Percentiles rank a stretch among this genome's conserved stretches.
Evolutionary conservation across 2,888 invertebrate genomes (phyloP).

Genomic region (Tetropium fuscum): DNA sequence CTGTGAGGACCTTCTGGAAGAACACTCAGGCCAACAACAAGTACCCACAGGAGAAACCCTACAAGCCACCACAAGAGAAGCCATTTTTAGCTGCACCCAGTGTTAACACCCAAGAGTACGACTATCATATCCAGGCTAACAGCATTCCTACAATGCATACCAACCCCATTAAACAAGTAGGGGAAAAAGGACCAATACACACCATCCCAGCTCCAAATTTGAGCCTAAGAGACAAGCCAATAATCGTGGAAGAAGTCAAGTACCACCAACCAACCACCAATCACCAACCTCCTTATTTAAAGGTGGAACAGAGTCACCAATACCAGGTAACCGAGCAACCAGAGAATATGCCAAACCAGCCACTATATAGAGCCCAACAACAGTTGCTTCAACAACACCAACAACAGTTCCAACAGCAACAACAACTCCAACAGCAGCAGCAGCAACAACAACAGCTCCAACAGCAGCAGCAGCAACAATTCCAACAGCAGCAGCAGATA

Average conservation of each 20-base stretch:
- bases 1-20: slow-evolving; percentile 53
- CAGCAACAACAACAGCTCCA: slow-evolving; percentile 20
- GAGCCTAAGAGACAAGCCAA: slow-evolving; percentile 75
- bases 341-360: slow-evolving; percentile 57
- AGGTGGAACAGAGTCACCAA: slow-evolving; percentile 29
- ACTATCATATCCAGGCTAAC: slow-evolving; percentile 61
- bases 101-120: slow-evolving; percentile 54
- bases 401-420: slow-evolving; percentile 47
- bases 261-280: too few species aligned
- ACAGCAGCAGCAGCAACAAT: slow-evolving; percentile 28
- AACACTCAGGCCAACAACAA: slow-evolving; percentile 34
- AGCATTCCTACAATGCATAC: slow-evolving; percentile 57
- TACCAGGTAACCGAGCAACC: slow-evolving; percentile 69
- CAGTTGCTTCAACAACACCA: slow-evolving; percentile 52
- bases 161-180: slow-evolving; percentile 63
- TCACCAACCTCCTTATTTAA: slow-evolving; percentile 4
- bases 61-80: slow-evolving; percentile 14
- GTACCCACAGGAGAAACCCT: slow-evolving; percentile 37
- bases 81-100: slow-evolving; percentile 53
- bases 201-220: slow-evolving; percentile 89
- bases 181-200: slow-evolving; percentile 80
- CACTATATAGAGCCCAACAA: slow-evolving; percentile 33
- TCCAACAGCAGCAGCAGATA: slow-evolving; percentile 55
- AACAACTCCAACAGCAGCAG: slow-evolving; percentile 33
- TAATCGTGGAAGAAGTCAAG: slow-evolving; percentile 63